A percentile compares a stretch with the other conserved stretches of the same genome.
Evolutionary conservation across 30 jellyfish, hydroid and myxozoan genomes (phyloP).

Genomic region (Pseudorhiza aurosa): DNA sequence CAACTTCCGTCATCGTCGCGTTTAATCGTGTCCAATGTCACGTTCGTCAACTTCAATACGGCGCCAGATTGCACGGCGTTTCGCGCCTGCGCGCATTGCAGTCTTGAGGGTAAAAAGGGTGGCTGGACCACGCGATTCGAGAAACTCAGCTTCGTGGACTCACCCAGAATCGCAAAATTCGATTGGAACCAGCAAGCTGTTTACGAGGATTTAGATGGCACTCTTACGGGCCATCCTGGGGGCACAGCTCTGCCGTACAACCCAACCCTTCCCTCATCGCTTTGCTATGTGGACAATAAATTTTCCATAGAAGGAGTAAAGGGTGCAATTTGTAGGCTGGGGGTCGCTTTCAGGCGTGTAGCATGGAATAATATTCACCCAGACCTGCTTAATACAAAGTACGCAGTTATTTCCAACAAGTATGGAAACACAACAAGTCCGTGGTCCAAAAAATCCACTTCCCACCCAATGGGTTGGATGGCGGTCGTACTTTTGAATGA

Average conservation of each 20-base stretch:
- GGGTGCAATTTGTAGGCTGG: constrained; percentile 77
- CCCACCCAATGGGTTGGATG: constrained; percentile 88
- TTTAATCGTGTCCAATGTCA: constrained; percentile 80
- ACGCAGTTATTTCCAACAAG: constrained; percentile 54
- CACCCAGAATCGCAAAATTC: constrained; percentile 65
- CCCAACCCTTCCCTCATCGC: constrained; percentile 58
- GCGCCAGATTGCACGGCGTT: constrained; percentile 65
- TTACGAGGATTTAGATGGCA: constrained; percentile 79
- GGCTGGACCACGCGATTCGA: constrained; percentile 75
- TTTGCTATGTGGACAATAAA: constrained; percentile 38
- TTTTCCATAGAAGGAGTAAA: constrained; percentile 83
- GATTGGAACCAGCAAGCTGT: constrained; percentile 76
- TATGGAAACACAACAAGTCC: constrained; percentile 72
- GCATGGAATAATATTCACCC: constrained; percentile 84
- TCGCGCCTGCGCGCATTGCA: constrained; percentile 91
- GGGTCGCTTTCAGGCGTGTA: constrained; percentile 64
- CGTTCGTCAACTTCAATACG: constrained; percentile 77
- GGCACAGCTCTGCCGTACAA: constrained; percentile 68
- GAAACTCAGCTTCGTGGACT: constrained; percentile 31
- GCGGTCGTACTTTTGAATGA: constrained; percentile 62
- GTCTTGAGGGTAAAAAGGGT: constrained; percentile 33
- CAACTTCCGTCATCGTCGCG: constrained; percentile 83
- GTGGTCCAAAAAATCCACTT: constrained; percentile 73
- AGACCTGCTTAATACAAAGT: constrained; percentile 59
- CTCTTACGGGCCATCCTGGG: constrained; percentile 63